Conservation (phyloP, 2,113 vertebrate species). For the Gorsachius goisagi region DNA sequence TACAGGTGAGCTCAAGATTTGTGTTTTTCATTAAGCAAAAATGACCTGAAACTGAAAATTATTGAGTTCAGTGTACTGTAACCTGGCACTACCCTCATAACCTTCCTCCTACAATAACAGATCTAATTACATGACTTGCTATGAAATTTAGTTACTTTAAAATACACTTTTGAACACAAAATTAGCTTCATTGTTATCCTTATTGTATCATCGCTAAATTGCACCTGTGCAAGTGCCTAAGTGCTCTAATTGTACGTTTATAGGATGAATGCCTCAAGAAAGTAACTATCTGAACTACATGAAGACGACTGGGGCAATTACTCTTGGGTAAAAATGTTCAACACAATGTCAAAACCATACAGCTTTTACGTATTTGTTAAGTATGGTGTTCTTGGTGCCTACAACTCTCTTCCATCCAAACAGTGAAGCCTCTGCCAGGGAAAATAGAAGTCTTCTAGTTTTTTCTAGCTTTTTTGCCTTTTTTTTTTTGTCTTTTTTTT, state of each 20-base stretch:
- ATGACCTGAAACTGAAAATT: slow-evolving; percentile 18
- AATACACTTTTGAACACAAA: neutral
- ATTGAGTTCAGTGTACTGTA: slow-evolving; percentile 17
- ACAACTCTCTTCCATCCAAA: neutral
- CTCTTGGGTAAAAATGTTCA: neutral
- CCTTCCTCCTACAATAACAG: neutral
- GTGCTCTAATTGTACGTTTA: neutral
- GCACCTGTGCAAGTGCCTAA: neutral
- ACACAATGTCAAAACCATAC: neutral
- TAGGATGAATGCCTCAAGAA: neutral
- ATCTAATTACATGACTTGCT: neutral
- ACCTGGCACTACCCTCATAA: neutral
- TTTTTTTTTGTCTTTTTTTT: neutral
- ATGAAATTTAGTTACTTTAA: slow-evolving; percentile 4
- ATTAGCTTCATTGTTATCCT: neutral
- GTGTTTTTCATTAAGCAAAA: slow-evolving; percentile 45
- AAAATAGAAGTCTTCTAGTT: neutral
- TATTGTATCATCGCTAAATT: neutral
- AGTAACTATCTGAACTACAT: neutral
- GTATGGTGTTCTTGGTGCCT: neutral
- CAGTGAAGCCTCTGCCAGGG: neutral
- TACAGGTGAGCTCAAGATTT: neutral
- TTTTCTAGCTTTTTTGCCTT: neutral
- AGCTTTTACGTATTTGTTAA: neutral
- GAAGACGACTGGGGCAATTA: neutral